Evolutionary conservation across 2,888 invertebrate species (phyloP), one percentile per base, ranked within the genome.

Genomic region (Aspidiotus destructor): DNA sequence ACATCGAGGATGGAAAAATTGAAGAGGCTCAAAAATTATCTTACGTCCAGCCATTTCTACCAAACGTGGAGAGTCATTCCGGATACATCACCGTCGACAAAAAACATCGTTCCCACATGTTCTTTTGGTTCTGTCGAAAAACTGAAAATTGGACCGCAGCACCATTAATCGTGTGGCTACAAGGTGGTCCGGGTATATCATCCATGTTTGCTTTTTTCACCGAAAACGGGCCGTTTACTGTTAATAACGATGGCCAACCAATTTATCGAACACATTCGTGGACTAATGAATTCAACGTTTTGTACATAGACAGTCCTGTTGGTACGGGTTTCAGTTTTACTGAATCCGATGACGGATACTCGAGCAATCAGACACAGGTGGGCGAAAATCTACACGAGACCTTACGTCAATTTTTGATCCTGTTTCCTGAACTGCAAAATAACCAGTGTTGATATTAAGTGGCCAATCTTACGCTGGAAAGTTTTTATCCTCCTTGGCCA

Each of bases 381-480:
- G 84, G 81, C 0, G 75, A 77, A 55, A 81, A 83, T 70, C 76
- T 86, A 1, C 82, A 83, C 74, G 77, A 74, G 72, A 77, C 77
- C 40, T 69, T 84, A 60, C 75, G 77, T 62, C 86, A 86, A 75
- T 85, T 86, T 74, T 83, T 83, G 73, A 78, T 78, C 28, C 74
- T 86, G 28, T 86, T 85, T 74, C 82, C 82, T 0, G 74, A 81
- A 69, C 77, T 82, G 52, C 78, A 78, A 72, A 71, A 74, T 3
- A 82, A 82, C 75, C 79, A 80, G 0, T n/a, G n/a, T 83, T 86
- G 73, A 85, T 80, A 73, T 78, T 84, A 2, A 78, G 83, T 54
- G 86, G 86, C 10, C 85, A 86, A 77, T 83, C 83, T 1, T 84
- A 84, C 74, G 83, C 82, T 55, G 84, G 84, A 53, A 81, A 81